Base-by-base conservation (phyloP, 2,888 invertebrate genomes). In the Chydorus sphaericus region DNA sequence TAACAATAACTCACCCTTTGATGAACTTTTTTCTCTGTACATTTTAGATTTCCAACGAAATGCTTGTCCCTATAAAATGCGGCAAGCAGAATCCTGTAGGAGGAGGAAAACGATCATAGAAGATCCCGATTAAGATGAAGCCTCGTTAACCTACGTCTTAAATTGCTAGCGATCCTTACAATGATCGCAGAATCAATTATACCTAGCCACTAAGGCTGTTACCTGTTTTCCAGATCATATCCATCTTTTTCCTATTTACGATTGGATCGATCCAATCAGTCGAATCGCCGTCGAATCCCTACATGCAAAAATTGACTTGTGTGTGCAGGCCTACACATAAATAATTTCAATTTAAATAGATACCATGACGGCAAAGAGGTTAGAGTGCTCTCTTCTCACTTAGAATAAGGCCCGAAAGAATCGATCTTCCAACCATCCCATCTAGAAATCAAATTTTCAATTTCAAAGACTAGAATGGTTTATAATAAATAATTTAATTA, bases 401-500 rank as follows among this genome's bases (percentile, higher is more conserved):
- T n/a, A n/a, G n/a, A n/a, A n/a, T n/a, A n/a, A n/a, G 89, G 89
- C 0, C 89, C 89, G 64, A 89, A 89, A 0, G 88, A 87, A 66
- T 89, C 89, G 33, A 84, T 83, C 65, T 84, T 87, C 88, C 88
- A 87, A 0, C 80, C 87, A 8, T 83, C 77, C 56, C 77, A 62
- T 83, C 75, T 20, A 70, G 55, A 54, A 61, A 63, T 30, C 67
- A 62, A 31, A 3, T 36, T 48, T 54, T 36, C 44, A 16, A 23
- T 37, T 36, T 20, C 14, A 6, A 11, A 5, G 8, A 7, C 11
- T 23, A 16, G 20, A 56, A n/a, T 4, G 16, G 16, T 11, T 29
- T 16, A 18, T 38, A 11, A 18, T 10, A 10, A n/a, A 37, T 20
- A 51, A n/a, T n/a, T n/a, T n/a, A n/a, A n/a, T n/a, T n/a, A n/a